These are phyloP conservation scores for Tigriopus japonicus DNA, from an alignment of 1,140 invertebrate genomes.

Conservation along the genomic window DNA sequence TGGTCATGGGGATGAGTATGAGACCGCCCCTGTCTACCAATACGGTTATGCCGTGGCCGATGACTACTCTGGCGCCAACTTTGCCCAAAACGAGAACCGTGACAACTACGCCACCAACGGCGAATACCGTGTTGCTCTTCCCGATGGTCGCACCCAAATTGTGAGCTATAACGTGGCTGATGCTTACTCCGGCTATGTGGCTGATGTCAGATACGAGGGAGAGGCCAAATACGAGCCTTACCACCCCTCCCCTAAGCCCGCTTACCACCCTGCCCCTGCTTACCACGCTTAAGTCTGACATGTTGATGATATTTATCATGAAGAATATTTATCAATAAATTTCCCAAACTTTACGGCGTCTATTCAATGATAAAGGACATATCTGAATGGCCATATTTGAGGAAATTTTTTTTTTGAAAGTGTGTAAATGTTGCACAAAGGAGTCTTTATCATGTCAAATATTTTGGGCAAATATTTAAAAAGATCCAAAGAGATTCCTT, in stretches of 20 bases:
- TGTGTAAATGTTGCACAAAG: too few relatives aligned
- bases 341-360: too few relatives aligned
- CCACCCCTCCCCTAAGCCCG: not conserved
- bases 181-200: slow-evolving; percentile 16
- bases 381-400: too few relatives aligned
- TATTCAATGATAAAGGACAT: too few relatives aligned
- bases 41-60: slow-evolving; percentile 19
- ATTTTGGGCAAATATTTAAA: too few relatives aligned
- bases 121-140: slow-evolving; percentile 15
- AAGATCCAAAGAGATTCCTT: too few relatives aligned
- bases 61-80: slow-evolving; percentile 20
- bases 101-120: slow-evolving; percentile 18
- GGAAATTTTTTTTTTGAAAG: too few relatives aligned
- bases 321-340: too few relatives aligned
- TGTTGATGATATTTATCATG: too few relatives aligned
- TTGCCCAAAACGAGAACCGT: slow-evolving; percentile 18
- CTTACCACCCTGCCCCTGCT: slow-evolving; percentile 1
- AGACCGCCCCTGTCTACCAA: slow-evolving; percentile 2
- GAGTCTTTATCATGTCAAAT: too few relatives aligned
- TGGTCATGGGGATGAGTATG: not conserved
- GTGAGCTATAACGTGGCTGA: slow-evolving; percentile 13
- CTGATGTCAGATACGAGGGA: slow-evolving; percentile 14
- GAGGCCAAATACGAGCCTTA: slow-evolving; percentile 8
- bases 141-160: slow-evolving; percentile 32
- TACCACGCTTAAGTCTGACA: not conserved